These are phyloP conservation scores for Pseudorasbora parva DNA, from an alignment of 2,113 vertebrate species.

Conservation along the genomic window DNA sequence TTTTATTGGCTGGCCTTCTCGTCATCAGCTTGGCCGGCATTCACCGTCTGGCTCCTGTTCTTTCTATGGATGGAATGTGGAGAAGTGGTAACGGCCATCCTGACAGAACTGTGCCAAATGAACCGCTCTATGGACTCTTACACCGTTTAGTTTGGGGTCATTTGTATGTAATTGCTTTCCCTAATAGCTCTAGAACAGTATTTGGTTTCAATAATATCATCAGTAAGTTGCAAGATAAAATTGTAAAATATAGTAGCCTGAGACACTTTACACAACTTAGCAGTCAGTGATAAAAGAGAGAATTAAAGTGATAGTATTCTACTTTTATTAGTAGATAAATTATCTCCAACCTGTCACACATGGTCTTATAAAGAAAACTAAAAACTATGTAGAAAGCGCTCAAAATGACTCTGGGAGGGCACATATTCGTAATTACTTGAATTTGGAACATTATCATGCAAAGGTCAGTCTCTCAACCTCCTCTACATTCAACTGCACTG, in stretches of 20 bases:
- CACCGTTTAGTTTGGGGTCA: conserved; percentile 20
- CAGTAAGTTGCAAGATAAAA: not conserved
- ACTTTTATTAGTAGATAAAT: not conserved
- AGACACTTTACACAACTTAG: not conserved
- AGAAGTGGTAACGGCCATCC: not conserved
- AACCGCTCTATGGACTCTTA: not conserved
- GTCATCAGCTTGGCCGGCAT: not conserved
- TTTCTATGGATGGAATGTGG: conserved; percentile 1
- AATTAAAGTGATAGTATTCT: not conserved
- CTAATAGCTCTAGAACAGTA: not conserved
- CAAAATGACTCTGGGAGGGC: not conserved
- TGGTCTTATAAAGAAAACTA: not conserved
- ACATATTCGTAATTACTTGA: not conserved
- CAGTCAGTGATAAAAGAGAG: not conserved
- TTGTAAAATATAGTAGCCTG: not conserved
- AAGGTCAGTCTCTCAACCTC: conserved; percentile 9
- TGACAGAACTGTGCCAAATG: conserved; percentile 7
- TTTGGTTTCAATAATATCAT: conserved; percentile 14
- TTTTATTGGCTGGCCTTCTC: conserved; percentile 11
- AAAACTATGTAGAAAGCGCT: not conserved
- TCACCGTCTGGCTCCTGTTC: conserved; percentile 19
- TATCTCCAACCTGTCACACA: not conserved
- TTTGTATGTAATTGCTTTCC: conserved; percentile 3
- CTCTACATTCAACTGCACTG: not conserved
- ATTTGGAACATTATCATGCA: conserved; percentile 13